Base-by-base conservation (phyloP, 92 coral and sea anemone species). In the Zoanthus sansibaricus region DNA sequence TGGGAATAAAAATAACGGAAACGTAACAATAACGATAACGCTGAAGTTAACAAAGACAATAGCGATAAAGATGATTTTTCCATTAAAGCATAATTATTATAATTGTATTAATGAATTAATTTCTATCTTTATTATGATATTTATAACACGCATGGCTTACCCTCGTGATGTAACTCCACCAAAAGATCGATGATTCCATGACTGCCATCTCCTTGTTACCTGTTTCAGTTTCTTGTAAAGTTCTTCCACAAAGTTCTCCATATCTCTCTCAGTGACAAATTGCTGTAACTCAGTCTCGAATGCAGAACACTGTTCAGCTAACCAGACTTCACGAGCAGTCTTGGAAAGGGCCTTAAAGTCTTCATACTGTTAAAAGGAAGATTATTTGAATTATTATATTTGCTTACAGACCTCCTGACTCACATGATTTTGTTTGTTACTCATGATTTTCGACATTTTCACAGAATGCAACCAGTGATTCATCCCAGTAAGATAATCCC, bases 181-280 rank as follows among this genome's bases (percentile, higher is more conserved):
- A 88, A 94, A 96, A n/a, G 98, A 90, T 70, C 96, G 93, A 37
- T 94, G 99, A 87, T 96, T 93, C 99, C 99, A 96, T 8, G 98
- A 96, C 87, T 95, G 95, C 99, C 99, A 96, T 70, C 99, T 92
- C 62, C 94, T 90, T 16, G 99, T 93, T 42, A 96, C 94, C 83
- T 94, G 99, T 69, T 95, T 94, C 45, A 96, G 93, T 59, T 96
- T 96, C 76, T 93, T 89, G 87, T 94, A 93, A 76, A 96, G 92
- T 42, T 96, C 99, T 72, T 96, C 99, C 13, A 94, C 87, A 83
- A 96, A 93, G 71, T 87, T 92, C 47, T 94, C 96, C 70, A 83
- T 90, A 82, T 93, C 98, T 64, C 93, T 86, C 54, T 83, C 87
- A 11, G 83, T 88, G 51, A 92, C 77, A 49, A 94, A 75, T 54